These are phyloP conservation scores for Drosophila dives DNA, from an alignment of 2,888 invertebrate species.

Conservation along the genomic window DNA sequence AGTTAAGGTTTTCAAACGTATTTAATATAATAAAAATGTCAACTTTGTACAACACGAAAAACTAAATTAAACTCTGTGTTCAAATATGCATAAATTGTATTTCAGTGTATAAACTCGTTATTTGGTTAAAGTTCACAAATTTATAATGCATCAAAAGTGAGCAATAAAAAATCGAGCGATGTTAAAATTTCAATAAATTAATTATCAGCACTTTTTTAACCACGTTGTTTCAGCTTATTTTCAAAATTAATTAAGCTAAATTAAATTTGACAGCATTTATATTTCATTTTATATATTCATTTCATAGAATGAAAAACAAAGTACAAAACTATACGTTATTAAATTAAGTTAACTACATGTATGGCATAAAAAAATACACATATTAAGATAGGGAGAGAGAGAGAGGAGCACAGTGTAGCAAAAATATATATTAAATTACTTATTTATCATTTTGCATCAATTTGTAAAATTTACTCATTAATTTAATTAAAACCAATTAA, in stretches of 20 bases:
- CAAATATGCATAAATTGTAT: background rate
- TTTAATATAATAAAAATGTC: constrained; percentile 40
- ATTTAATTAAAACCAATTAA: constrained; percentile 80
- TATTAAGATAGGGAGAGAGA: background rate
- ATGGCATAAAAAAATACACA: constrained; percentile 8
- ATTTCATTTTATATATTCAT: constrained; percentile 26
- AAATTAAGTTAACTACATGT: constrained; percentile 70
- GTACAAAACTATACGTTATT: constrained; percentile 48
- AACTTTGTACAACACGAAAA: constrained; percentile 7
- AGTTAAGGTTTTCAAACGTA: constrained; percentile 32
- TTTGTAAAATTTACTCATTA: constrained; percentile 80
- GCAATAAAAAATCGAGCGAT: background rate
- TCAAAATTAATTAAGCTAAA: constrained; percentile 71
- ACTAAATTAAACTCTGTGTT: background rate
- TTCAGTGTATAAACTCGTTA: background rate
- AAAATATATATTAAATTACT: constrained; percentile 73
- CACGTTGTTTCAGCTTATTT: constrained; percentile 42
- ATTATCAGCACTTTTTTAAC: constrained; percentile 42
- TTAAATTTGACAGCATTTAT: constrained; percentile 70
- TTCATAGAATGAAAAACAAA: constrained; percentile 11
- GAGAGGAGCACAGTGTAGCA: constrained; percentile 12
- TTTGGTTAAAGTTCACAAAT: background rate
- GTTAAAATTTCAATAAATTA: constrained; percentile 39
- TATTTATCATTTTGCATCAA: constrained; percentile 79
- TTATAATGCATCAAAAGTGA: background rate